These are phyloP conservation scores for Cyanoliseus patagonus DNA, from an alignment of 2,113 vertebrate genomes.

Conservation along the genomic window DNA sequence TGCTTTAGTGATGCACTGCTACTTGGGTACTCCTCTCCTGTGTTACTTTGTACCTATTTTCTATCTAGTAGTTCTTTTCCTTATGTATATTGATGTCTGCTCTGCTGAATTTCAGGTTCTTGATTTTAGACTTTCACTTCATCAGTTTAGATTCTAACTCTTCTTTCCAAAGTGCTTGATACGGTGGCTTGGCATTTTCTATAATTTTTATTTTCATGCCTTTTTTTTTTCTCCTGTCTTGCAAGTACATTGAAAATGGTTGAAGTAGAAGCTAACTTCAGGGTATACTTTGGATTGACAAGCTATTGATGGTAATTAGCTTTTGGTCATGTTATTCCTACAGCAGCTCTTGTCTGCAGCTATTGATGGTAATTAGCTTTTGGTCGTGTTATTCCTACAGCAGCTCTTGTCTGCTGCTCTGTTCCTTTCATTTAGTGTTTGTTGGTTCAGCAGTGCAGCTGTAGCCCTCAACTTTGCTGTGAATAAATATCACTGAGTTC, in stretches of 20 bases:
- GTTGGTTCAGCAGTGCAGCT: neutral
- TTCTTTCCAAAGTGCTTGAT: neutral
- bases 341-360: neutral
- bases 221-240: neutral
- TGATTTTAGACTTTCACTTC: neutral
- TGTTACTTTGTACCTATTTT: neutral
- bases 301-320: neutral
- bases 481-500: neutral
- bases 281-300: neutral
- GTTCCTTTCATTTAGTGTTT: neutral
- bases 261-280: neutral
- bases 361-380: neutral
- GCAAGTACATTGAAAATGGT: neutral
- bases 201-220: neutral
- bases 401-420: neutral
- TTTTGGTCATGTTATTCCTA: neutral
- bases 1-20: neutral
- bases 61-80: neutral
- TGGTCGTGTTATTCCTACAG: neutral
- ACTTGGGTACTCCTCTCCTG: neutral
- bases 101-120: neutral
- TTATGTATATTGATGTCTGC: neutral
- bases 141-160: neutral
- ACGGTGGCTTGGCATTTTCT: neutral
- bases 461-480: neutral